Evolutionary conservation across 2,888 invertebrate genomes (phyloP).

Genomic region (Diplolepis rosae): DNA sequence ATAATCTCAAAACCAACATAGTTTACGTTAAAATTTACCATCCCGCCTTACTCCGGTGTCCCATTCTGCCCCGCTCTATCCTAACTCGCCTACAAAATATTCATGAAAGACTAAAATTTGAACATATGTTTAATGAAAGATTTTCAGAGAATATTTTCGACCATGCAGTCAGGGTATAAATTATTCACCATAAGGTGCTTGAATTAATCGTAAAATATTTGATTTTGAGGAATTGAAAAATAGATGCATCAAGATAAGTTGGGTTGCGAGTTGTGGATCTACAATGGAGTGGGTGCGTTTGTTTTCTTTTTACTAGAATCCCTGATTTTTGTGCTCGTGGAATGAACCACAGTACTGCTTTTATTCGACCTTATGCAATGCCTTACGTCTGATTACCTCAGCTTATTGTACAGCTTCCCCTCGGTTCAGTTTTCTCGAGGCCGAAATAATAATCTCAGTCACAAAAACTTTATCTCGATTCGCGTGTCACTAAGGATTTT

Average conservation of each 20-base stretch:
- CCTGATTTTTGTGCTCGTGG: conserved; percentile 8
- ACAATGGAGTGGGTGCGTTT: conserved; percentile 22
- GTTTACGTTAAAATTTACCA: no score
- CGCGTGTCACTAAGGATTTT: conserved; percentile 2
- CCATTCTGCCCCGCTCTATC: no score
- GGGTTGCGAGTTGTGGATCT: conserved; percentile 7
- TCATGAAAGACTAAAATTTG: no score
- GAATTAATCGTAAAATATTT: conserved; percentile 41
- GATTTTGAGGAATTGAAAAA: conserved; percentile 20
- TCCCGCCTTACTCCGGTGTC: no score
- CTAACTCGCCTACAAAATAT: no score
- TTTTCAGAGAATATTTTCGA: conserved; percentile 9
- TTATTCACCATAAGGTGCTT: conserved; percentile 19
- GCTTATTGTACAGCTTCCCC: conserved; percentile 13
- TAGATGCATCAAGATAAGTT: background rate
- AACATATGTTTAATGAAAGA: conserved; percentile 23
- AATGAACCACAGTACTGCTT: conserved; percentile 17
- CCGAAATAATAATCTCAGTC: conserved; percentile 21
- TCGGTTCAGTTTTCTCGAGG: conserved; percentile 13
- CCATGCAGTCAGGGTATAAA: conserved; percentile 4
- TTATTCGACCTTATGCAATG: conserved; percentile 23
- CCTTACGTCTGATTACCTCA: conserved; percentile 23
- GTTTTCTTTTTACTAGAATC: conserved; percentile 14
- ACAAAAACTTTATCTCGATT: conserved; percentile 19
- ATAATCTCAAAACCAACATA: no score